Evolutionary conservation across 2,888 invertebrate genomes (phyloP), one percentile per base, ranked within the genome.

Genomic region (Scrobipalpa costella): DNA sequence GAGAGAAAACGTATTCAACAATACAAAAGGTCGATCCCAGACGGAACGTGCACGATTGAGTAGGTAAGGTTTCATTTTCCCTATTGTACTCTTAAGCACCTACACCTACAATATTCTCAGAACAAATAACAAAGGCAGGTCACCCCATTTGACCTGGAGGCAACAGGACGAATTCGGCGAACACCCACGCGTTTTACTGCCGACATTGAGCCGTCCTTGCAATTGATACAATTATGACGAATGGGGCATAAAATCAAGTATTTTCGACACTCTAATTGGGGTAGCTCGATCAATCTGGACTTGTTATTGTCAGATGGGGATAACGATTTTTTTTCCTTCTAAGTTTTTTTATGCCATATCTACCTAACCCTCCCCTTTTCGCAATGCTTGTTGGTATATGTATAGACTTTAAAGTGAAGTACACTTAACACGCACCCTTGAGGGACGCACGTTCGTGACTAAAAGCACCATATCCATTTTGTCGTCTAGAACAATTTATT

Each of bases 171-270:
- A 57, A 61, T 63, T 63, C 49, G 65, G 65, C 61, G 63, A 49
- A 57, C 65, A 58, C 65, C 65, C 47, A 65, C 65, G 27, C 62
- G 19, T 55, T 40, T 38, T 36, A 58, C 57, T 60, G 36, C 13
- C 38, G 15, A 62, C 47, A 58, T 57, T 62, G 52, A 2, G 15
- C 61, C 57, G 64, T 58, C 64, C 58, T 64, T 62, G 62, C 61
- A 62, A 47, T 40, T 61, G 44, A 6, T 44, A 27, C 44, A 44
- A 59, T 59, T 59, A 11, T 58, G 38, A 58, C 19, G 40, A 21
- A 58, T 58, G 40, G 58, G 21, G 13, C 15, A 33, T 57, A 11
- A 36, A 9, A 17, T 34, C 36, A 57, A 57, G 57, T 19, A 36
- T 34, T 36, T 57, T 36, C 17, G 36, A 57, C 15, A 52, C 33